phyloP scores from a whole-genome alignment of 2,888 invertebrate species.

The Elysia crispata region DNA sequence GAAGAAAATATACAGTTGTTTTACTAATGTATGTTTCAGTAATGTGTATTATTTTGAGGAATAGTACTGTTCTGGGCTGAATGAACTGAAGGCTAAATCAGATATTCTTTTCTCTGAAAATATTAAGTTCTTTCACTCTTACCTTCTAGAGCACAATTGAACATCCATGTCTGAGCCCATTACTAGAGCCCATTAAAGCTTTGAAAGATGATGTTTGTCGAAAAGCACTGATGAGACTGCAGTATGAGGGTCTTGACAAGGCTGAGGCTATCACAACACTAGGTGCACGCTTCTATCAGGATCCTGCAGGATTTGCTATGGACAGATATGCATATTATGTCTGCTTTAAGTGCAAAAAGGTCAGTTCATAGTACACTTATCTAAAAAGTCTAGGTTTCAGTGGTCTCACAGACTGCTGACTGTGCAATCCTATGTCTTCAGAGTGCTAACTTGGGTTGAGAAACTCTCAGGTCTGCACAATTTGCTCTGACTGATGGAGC shows the following conservation, averaged over 20 bases:
- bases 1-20: too few species aligned
- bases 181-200: conserved; percentile 87
- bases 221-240: conserved; percentile 95
- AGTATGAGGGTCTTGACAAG: conserved; percentile 94
- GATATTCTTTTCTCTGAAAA: too few species aligned
- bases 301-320: conserved; percentile 94
- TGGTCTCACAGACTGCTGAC: too few species aligned
- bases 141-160: conserved; percentile 82
- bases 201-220: conserved; percentile 93
- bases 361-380: conserved; percentile 52
- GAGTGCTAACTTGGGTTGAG: too few species aligned
- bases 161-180: conserved; percentile 87
- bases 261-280: conserved; percentile 84
- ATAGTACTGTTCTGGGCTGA: not conserved
- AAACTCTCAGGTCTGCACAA: too few species aligned
- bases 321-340: conserved; percentile 98
- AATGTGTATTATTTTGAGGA: not conserved
- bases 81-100: not conserved
- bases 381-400: too few species aligned
- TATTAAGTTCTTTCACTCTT: not conserved
- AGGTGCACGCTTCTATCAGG: conserved; percentile 85
- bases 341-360: conserved; percentile 91
- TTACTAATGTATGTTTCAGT: too few species aligned
- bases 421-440: too few species aligned
- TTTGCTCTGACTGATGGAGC: too few species aligned